Evolutionary conservation across 2,113 vertebrate genomes (phyloP).

Genomic region (Prochilodus magdalenae): DNA sequence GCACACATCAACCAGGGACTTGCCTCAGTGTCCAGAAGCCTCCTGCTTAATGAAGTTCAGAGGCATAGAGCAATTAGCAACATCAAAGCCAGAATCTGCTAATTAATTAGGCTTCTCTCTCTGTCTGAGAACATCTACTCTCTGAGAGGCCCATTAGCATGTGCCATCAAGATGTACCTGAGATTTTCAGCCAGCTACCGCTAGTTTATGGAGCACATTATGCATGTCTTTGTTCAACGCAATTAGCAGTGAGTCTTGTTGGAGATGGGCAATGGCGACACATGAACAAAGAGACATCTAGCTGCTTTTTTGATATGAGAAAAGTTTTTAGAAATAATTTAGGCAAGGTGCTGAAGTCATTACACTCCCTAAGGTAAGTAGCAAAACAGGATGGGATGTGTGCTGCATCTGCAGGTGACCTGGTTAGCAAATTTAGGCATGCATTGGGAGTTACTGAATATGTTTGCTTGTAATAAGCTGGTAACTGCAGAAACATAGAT

Average conservation of each 20-base stretch:
- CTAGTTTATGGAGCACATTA: slow-evolving; percentile 54
- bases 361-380: slow-evolving; percentile 5
- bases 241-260: slow-evolving; percentile 26
- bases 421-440: background rate
- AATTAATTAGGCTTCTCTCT: slow-evolving; percentile 81
- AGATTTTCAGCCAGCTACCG: slow-evolving; percentile 46
- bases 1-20: slow-evolving; percentile 69
- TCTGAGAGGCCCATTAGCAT: slow-evolving; percentile 76
- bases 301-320: slow-evolving; percentile 15
- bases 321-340: slow-evolving; percentile 2
- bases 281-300: slow-evolving; percentile 7
- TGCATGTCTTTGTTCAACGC: slow-evolving; percentile 45
- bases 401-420: background rate
- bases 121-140: slow-evolving; percentile 72
- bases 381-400: background rate
- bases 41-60: slow-evolving; percentile 78
- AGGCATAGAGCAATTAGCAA: slow-evolving; percentile 83
- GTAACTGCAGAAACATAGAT: too few relatives aligned
- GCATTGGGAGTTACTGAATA: background rate
- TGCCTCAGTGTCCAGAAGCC: slow-evolving; percentile 69
- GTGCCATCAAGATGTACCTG: slow-evolving; percentile 74
- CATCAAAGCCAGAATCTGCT: slow-evolving; percentile 83
- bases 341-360: background rate
- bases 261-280: background rate
- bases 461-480: background rate